Evolutionary conservation across 1,140 invertebrate genomes (phyloP).

Genomic region (Helicoverpa armigera): DNA sequence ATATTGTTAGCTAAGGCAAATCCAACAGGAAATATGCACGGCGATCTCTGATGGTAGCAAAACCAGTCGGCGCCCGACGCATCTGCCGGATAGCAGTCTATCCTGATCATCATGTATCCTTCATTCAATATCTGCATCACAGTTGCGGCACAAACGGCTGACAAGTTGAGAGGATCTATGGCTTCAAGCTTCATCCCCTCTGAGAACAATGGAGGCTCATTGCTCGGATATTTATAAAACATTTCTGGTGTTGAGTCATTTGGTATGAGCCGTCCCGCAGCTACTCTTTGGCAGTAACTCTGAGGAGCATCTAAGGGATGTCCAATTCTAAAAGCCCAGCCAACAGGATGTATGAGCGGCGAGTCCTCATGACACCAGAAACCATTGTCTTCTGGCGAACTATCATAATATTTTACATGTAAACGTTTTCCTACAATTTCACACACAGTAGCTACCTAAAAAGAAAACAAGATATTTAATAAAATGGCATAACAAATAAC

Average conservation of each 20-base stretch:
- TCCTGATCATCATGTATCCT: constrained; percentile 98
- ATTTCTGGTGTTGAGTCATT: constrained; percentile 90
- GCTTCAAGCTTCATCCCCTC: constrained; percentile 99
- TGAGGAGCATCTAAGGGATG: constrained; percentile 94
- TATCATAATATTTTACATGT: constrained; percentile 96
- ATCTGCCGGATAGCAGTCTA: constrained; percentile 96
- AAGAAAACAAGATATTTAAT: constrained; percentile 41
- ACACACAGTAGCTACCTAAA: constrained; percentile 91
- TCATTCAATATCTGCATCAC: constrained; percentile 97
- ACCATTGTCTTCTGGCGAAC: constrained; percentile 91
- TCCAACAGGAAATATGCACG: constrained; percentile 98
- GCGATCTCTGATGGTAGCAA: constrained; percentile 97
- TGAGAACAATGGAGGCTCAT: constrained; percentile 88
- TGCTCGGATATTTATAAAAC: constrained; percentile 77
- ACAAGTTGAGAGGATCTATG: constrained; percentile 97
- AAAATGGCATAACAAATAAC: neutral
- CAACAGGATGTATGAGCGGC: constrained; percentile 97
- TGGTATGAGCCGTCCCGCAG: constrained; percentile 88
- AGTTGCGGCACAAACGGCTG: constrained; percentile 97
- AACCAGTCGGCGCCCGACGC: constrained; percentile 97
- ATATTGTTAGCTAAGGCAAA: constrained; percentile 96
- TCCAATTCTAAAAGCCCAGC: constrained; percentile 96
- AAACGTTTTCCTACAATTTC: constrained; percentile 97
- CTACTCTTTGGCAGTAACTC: constrained; percentile 91
- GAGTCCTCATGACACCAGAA: constrained; percentile 99